A percentile compares a stretch with the other conserved stretches of the same genome.
phyloP scores from a whole-genome alignment of 2,797 vertebrate species.

The Chaunax sp. region DNA sequence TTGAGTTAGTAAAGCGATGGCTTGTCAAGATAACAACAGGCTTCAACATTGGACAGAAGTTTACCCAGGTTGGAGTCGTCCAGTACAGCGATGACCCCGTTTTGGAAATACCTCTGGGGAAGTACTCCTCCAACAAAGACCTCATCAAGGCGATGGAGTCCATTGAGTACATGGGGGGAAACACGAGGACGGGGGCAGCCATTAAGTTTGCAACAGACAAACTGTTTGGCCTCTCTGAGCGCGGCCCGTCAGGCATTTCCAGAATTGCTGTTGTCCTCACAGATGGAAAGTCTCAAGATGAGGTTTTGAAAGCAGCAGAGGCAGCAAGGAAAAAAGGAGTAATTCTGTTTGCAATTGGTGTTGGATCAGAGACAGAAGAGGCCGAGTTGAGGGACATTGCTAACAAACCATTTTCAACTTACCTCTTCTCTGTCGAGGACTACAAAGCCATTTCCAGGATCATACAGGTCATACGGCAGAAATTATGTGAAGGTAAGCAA shows the following conservation, averaged over 20 bases:
- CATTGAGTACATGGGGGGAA: conserved; percentile 95
- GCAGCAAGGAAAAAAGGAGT: conserved; percentile 93
- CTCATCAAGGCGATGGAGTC: conserved; percentile 90
- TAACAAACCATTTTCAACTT: conserved; percentile 94
- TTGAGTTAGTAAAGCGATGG: conserved; percentile 97
- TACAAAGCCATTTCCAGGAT: conserved; percentile 97
- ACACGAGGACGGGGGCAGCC: conserved; percentile 93
- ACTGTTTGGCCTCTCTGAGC: conserved; percentile 92
- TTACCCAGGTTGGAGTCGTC: conserved; percentile 96
- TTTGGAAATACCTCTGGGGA: conserved; percentile 94
- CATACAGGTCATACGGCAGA: conserved; percentile 96
- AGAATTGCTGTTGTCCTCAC: conserved; percentile 97
- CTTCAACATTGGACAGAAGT: conserved; percentile 96
- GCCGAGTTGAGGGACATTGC: conserved; percentile 92
- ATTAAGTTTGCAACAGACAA: conserved; percentile 94
- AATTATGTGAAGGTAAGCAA: conserved; percentile 95
- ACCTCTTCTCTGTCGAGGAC: conserved; percentile 96
- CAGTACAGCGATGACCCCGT: conserved; percentile 96
- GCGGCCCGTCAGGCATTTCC: conserved; percentile 86
- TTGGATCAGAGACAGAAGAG: conserved; percentile 92
- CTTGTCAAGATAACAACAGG: conserved; percentile 95
- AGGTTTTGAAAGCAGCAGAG: conserved; percentile 91
- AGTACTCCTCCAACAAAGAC: conserved; percentile 84
- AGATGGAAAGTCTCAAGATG: conserved; percentile 97
- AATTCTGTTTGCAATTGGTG: conserved; percentile 95